Percentiles rank a stretch among this genome's conserved stretches.
phyloP scores from a whole-genome alignment of 2,113 vertebrate species.

The Gadus chalcogrammus region DNA sequence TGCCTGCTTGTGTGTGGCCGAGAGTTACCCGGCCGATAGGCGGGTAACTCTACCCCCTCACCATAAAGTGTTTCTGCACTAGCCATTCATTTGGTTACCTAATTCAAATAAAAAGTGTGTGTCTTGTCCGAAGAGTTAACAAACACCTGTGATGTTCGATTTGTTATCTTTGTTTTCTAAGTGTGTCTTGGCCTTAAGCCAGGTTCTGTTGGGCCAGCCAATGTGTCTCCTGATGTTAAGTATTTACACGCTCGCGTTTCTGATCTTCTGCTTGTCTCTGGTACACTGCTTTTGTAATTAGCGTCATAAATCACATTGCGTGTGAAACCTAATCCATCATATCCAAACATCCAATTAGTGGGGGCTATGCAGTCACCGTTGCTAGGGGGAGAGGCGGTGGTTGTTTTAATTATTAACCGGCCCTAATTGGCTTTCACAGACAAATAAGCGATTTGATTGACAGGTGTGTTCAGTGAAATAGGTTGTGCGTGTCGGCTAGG shows the following conservation, averaged over 20 bases:
- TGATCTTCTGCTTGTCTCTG: slow-evolving; percentile 1
- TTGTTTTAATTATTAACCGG: slow-evolving; percentile 48
- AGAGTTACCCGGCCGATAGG: too few species aligned
- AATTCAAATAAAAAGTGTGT: too few species aligned
- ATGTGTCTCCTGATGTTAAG: neutral
- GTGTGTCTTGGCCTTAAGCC: too few species aligned
- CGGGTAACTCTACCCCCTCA: too few species aligned
- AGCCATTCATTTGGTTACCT: too few species aligned
- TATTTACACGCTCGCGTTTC: neutral
- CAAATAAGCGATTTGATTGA: neutral
- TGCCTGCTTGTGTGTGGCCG: neutral
- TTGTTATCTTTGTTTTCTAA: too few species aligned
- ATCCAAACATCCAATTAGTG: slow-evolving; percentile 45
- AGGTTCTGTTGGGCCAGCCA: too few species aligned
- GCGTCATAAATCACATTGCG: slow-evolving; percentile 40
- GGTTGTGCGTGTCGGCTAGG: too few species aligned
- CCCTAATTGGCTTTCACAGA: slow-evolving; percentile 27
- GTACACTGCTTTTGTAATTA: slow-evolving; percentile 35
- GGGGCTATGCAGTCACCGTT: slow-evolving; percentile 39
- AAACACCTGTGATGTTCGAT: too few species aligned
- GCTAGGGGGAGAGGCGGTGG: neutral
- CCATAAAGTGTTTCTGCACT: too few species aligned
- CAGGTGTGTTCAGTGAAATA: slow-evolving; percentile 1
- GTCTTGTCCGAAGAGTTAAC: too few species aligned
- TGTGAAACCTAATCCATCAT: slow-evolving; percentile 47